Evolutionary conservation across 2,113 vertebrate genomes (phyloP).

Genomic region (Anolis sagrei): DNA sequence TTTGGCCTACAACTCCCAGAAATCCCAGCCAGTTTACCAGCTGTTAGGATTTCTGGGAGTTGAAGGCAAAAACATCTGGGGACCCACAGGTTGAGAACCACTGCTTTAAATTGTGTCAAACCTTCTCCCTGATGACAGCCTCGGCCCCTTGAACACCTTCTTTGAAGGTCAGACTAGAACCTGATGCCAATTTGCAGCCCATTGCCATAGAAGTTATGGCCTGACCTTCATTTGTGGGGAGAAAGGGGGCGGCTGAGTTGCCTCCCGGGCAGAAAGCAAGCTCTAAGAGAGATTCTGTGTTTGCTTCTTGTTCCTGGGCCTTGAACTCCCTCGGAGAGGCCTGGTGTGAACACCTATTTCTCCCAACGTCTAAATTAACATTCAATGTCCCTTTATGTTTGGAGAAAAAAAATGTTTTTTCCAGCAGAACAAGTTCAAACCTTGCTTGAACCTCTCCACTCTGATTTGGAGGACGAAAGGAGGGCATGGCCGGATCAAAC

Average conservation of each 20-base stretch:
- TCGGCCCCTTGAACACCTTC: no score
- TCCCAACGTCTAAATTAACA: background rate
- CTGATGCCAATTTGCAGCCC: no score
- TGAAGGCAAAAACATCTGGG: no score
- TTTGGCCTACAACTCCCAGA: no score
- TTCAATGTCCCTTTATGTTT: background rate
- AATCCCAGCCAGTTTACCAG: no score
- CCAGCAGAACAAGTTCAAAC: background rate
- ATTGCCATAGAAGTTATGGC: no score
- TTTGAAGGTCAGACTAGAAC: no score
- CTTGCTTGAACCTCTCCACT: background rate
- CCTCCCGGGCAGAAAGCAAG: background rate
- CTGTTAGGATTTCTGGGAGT: no score
- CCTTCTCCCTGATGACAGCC: no score
- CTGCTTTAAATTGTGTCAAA: no score
- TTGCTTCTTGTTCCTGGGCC: background rate
- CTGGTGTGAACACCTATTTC: background rate
- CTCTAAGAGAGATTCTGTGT: background rate
- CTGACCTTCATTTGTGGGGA: background rate
- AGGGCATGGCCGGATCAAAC: background rate
- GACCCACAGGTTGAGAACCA: no score
- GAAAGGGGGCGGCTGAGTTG: background rate
- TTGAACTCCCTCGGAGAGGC: background rate
- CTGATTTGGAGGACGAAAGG: background rate
- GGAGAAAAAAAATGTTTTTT: background rate